Evolutionary conservation across 2,888 invertebrate genomes (phyloP), one percentile per base, ranked within the genome.

Genomic region (Platerodrilus igneus): DNA sequence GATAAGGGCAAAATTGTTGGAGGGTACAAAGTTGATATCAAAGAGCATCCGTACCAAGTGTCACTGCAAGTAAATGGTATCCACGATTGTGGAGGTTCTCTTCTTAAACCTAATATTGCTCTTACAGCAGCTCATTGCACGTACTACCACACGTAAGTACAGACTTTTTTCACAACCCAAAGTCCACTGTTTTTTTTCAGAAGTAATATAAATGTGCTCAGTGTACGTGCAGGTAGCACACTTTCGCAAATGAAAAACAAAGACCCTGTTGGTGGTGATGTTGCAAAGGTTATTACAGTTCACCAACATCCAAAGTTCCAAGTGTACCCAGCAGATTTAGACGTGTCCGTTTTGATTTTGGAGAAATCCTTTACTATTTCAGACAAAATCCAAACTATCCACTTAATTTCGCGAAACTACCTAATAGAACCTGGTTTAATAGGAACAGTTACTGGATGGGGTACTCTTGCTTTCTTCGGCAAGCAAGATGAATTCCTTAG

Each of bases 91-190:
- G 38, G 38, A 7, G 31, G 17, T 1, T 26, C 32, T 13, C 19
- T 38, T 1, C 17, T 38, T 10, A 15, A 13, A 19, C 32, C 38
- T 0, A 32, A 32, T n/a, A 14, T 27, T 6, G 31, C 21, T 16
- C 15, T 38, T 10, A 38, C 38, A 5, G 38, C 38, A 4, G 38
- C 38, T 9, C 38, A 38, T 27, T 38, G 38, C 11, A 38, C 38
- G 2, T 15, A n/a, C n/a, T n/a, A n/a, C n/a, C n/a, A n/a, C n/a
- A n/a, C n/a, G n/a, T n/a, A n/a, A n/a, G n/a, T n/a, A n/a, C n/a
- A n/a, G n/a, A n/a, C n/a, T n/a, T n/a, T n/a, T n/a, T n/a, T n/a
- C n/a, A n/a, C n/a, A n/a, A n/a, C n/a, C n/a, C n/a, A n/a, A n/a
- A n/a, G n/a, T n/a, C n/a, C n/a, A n/a, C n/a, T n/a, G n/a, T n/a